phyloP scores from a whole-genome alignment of 2,797 vertebrate genomes.

The Selene dorsalis region DNA sequence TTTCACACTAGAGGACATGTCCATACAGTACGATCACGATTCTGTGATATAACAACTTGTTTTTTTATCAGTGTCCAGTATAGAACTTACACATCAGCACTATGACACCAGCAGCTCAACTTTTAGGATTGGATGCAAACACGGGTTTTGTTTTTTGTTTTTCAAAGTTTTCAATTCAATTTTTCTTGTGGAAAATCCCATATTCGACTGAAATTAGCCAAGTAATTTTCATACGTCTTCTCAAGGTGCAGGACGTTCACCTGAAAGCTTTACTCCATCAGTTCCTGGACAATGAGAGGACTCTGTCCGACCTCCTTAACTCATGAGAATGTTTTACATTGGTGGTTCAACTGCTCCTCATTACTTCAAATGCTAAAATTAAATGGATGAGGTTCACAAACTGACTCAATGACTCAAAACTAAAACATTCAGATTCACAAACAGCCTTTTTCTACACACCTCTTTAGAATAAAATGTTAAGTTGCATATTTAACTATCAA shows the following conservation, averaged over 20 bases:
- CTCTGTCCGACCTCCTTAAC: not conserved
- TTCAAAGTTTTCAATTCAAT: no score
- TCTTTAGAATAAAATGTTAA: not conserved
- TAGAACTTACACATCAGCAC: not conserved
- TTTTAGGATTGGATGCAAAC: no score
- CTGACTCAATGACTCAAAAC: not conserved
- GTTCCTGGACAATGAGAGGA: not conserved
- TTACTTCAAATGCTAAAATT: not conserved
- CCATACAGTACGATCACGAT: not conserved
- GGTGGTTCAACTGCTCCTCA: not conserved
- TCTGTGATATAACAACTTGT: not conserved
- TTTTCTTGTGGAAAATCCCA: not conserved
- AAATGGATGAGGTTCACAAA: slow-evolving; percentile 1
- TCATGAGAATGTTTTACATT: not conserved
- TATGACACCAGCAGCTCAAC: no score
- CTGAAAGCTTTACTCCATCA: no score
- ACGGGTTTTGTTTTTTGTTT: no score
- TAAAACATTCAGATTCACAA: not conserved
- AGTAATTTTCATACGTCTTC: not conserved
- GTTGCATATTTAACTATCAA: slow-evolving; percentile 50
- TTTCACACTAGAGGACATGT: not conserved
- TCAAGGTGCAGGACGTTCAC: not conserved
- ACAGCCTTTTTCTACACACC: not conserved
- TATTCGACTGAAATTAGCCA: not conserved
- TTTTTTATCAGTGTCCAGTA: not conserved